These are phyloP conservation scores for Cyclopterus lumpus DNA, from an alignment of 2,797 vertebrate species.

Conservation along the genomic window DNA sequence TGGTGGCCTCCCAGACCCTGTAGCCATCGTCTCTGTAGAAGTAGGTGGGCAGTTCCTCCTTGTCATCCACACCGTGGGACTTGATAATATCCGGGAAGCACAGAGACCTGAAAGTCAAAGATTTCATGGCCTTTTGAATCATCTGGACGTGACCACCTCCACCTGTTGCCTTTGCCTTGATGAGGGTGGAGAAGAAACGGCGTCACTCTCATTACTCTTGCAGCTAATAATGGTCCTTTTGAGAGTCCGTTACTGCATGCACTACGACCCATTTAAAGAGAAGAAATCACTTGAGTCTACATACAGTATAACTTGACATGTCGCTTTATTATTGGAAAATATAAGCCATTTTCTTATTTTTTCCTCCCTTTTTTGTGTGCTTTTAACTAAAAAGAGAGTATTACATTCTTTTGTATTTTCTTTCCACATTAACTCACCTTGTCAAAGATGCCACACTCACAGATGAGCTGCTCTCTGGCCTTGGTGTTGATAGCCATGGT, in stretches of 20 bases:
- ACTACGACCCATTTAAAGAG: neutral
- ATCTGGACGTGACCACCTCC: constrained; percentile 96
- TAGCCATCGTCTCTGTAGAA: constrained; percentile 94
- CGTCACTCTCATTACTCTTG: neutral
- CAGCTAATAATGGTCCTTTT: neutral
- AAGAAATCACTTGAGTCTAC: neutral
- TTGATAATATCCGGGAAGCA: constrained; percentile 93
- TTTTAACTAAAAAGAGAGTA: neutral
- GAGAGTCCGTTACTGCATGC: neutral
- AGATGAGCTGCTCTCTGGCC: constrained; percentile 97
- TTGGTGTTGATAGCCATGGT: constrained; percentile 99
- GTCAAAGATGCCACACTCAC: constrained; percentile 96
- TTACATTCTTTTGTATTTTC: neutral
- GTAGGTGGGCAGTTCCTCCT: constrained; percentile 92
- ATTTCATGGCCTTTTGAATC: constrained; percentile 88
- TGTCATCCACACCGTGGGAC: constrained; percentile 87
- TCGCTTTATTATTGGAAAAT: neutral
- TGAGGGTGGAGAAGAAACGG: constrained; percentile 2
- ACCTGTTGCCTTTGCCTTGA: constrained; percentile 95
- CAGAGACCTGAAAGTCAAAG: constrained; percentile 89
- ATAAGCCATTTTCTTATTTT: neutral
- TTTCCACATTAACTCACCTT: constrained; percentile 91
- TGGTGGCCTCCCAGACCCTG: constrained; percentile 91
- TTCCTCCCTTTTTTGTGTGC: neutral
- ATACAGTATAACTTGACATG: neutral